Evolutionary conservation across 1,140 invertebrate species (phyloP).

Genomic region (Apis laboriosa): DNA sequence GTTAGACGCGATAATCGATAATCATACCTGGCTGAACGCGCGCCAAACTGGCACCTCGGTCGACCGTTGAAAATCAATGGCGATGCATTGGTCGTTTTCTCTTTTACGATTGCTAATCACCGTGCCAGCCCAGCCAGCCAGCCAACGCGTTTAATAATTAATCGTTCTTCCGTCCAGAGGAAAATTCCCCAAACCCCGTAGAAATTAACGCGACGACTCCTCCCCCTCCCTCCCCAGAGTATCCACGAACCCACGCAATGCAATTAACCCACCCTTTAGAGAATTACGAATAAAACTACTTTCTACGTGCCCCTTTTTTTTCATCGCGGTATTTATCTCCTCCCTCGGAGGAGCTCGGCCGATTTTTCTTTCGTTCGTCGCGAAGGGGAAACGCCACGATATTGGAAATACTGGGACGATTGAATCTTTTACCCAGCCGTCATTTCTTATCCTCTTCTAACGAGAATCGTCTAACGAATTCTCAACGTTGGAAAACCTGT

Average conservation of each 20-base stretch:
- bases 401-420: no score
- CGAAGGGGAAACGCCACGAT: no score
- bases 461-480: no score
- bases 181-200: slow-evolving; percentile 26
- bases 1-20: slow-evolving; percentile 50
- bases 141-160: slow-evolving; percentile 43
- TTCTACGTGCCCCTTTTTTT: background rate
- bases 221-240: background rate
- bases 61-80: slow-evolving; percentile 47
- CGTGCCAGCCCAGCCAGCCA: background rate
- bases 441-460: no score
- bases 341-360: no score
- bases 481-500: no score
- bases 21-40: slow-evolving; percentile 49
- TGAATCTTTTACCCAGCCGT: no score
- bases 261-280: slow-evolving; percentile 32
- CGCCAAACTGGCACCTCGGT: slow-evolving; percentile 46
- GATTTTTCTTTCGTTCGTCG: no score
- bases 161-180: slow-evolving; percentile 24
- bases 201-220: slow-evolving; percentile 25
- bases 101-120: slow-evolving; percentile 48
- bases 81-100: slow-evolving; percentile 34
- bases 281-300: background rate
- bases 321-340: background rate
- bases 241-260: slow-evolving; percentile 26